Percentiles rank a stretch among this genome's conserved stretches.
These are phyloP conservation scores for silkworm (Bombyx mori) DNA, from an alignment of 1,140 invertebrate species.

Conservation along the genomic window DNA sequence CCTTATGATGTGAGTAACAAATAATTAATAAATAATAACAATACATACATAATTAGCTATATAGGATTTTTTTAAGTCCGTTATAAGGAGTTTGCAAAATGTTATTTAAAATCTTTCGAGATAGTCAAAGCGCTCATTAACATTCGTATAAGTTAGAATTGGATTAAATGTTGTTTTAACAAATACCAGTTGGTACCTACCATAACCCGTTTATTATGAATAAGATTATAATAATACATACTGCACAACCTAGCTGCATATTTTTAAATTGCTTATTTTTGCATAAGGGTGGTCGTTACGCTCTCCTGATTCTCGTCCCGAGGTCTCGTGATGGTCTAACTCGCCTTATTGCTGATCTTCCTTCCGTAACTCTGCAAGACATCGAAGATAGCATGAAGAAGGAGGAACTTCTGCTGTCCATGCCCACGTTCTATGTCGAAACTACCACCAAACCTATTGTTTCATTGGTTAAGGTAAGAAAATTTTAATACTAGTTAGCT, in stretches of 20 bases:
- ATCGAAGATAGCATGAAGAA: conserved; percentile 51
- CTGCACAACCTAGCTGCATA: too few relatives aligned
- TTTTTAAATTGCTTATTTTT: not conserved
- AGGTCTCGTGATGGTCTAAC: conserved; percentile 68
- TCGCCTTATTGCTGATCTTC: conserved; percentile 57
- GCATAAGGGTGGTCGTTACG: conserved; percentile 70
- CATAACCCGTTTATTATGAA: not conserved
- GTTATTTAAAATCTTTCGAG: too few relatives aligned
- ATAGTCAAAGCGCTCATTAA: too few relatives aligned
- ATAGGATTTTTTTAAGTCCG: too few relatives aligned
- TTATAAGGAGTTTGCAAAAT: too few relatives aligned
- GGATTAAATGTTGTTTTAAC: too few relatives aligned
- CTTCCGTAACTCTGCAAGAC: conserved; percentile 48
- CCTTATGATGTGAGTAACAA: conserved; percentile 70
- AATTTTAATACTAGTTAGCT: not conserved
- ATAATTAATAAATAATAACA: too few relatives aligned
- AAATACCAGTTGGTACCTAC: not conserved
- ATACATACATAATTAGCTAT: too few relatives aligned
- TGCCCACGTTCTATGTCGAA: conserved; percentile 64
- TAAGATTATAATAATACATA: not conserved
- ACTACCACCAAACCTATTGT: conserved; percentile 68
- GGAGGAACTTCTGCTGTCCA: conserved; percentile 47
- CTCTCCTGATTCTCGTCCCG: conserved; percentile 71
- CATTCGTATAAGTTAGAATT: too few relatives aligned
- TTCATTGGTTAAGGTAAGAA: conserved; percentile 61